Conservation (phyloP, 2,797 vertebrate species). For the Argentina silus region DNA sequence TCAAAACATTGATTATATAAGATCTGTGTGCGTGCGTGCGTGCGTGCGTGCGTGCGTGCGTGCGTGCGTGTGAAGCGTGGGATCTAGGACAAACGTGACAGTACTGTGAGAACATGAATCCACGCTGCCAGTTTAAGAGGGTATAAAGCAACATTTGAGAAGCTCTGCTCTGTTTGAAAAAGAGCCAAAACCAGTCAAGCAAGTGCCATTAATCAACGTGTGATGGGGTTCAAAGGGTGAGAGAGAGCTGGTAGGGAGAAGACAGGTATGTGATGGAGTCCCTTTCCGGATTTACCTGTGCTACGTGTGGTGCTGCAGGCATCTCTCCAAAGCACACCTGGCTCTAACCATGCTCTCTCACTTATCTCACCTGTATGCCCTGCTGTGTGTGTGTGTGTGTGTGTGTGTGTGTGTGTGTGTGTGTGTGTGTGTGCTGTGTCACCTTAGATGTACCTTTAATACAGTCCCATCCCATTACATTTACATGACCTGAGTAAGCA, state of each 20-base stretch:
- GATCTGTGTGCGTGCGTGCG: no score
- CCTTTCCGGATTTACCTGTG: constrained; percentile 19
- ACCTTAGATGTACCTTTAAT: no score
- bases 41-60: constrained; percentile 8
- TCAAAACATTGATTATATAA: no score
- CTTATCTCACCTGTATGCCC: no score
- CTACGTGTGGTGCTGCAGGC: constrained; percentile 35
- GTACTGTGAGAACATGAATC: not conserved
- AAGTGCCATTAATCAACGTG: constrained; percentile 37
- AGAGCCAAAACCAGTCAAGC: constrained; percentile 33
- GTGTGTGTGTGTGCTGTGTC: constrained; percentile 20
- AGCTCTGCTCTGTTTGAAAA: constrained; percentile 18
- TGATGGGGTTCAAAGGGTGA: not conserved
- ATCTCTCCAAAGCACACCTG: constrained; percentile 37
- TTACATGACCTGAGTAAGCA: no score
- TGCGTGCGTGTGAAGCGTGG: not conserved
- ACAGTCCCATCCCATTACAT: no score
- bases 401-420: constrained; percentile 26
- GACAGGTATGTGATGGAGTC: constrained; percentile 16
- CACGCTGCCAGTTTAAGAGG: not conserved
- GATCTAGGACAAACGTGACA: constrained; percentile 11
- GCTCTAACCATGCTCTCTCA: constrained; percentile 33
- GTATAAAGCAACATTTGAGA: not conserved
- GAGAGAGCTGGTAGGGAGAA: no score
- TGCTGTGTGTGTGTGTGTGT: constrained; percentile 24